Percentiles rank a stretch among this genome's conserved stretches.
Conservation (phyloP, 1,140 invertebrate species). For the Armadillidium nasatum region DNA sequence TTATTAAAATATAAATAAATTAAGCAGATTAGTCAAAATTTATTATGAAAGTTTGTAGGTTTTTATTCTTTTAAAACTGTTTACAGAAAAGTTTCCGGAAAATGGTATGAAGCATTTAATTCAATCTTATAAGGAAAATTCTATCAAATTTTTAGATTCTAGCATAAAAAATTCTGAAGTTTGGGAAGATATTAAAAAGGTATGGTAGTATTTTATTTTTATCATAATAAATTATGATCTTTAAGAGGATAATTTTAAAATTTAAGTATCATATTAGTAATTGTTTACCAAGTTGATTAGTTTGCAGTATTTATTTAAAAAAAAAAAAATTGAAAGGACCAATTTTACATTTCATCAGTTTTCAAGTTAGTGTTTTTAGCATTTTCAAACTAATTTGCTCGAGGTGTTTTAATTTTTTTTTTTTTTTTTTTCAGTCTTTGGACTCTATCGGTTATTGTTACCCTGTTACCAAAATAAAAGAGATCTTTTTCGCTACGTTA, state of each 20-base stretch:
- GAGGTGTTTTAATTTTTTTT: too few species aligned
- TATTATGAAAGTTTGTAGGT: too few species aligned
- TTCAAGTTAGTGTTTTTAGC: too few species aligned
- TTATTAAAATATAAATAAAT: too few species aligned
- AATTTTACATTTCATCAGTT: too few species aligned
- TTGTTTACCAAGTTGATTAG: too few species aligned
- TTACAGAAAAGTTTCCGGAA: constrained; percentile 33
- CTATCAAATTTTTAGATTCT: constrained; percentile 29
- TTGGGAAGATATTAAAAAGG: constrained; percentile 36
- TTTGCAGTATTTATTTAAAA: too few species aligned
- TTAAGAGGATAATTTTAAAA: neutral
- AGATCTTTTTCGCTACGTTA: constrained; percentile 34
- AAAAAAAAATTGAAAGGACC: too few species aligned
- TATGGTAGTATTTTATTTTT: constrained; percentile 12
- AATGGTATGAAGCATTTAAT: constrained; percentile 27
- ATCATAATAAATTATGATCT: too few species aligned
- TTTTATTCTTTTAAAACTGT: neutral
- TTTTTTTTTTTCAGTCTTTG: constrained; percentile 22
- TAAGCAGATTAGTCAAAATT: too few species aligned
- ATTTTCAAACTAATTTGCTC: too few species aligned
- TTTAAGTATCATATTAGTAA: too few species aligned
- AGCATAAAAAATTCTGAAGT: constrained; percentile 27
- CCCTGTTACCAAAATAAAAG: constrained; percentile 29
- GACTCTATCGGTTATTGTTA: constrained; percentile 23
- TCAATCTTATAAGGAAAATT: constrained; percentile 34